Percentiles rank a stretch among this genome's conserved stretches.
These are phyloP conservation scores for Lanistes nyassanus DNA, from an alignment of 1,140 invertebrate species.

Conservation along the genomic window DNA sequence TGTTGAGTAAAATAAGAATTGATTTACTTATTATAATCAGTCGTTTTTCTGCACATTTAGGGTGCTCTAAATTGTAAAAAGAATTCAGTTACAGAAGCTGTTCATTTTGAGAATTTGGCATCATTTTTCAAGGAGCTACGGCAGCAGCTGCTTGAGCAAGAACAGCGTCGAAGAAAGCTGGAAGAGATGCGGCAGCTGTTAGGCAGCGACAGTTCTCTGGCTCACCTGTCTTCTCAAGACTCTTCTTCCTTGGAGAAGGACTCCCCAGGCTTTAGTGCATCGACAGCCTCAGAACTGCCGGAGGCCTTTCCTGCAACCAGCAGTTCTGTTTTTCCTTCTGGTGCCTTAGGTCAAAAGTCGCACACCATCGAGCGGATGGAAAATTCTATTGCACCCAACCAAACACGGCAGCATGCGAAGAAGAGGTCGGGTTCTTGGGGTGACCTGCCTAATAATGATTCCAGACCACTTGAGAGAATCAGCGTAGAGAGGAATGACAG, in stretches of 20 bases:
- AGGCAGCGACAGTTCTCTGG: slow-evolving; percentile 72
- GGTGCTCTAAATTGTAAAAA: too few relatives aligned
- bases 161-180: slow-evolving; percentile 76
- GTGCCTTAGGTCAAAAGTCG: slow-evolving; percentile 27
- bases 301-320: slow-evolving; percentile 24
- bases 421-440: slow-evolving; percentile 44
- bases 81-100: too few relatives aligned
- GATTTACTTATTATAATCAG: too few relatives aligned
- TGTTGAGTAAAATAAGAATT: too few relatives aligned
- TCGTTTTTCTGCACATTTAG: too few relatives aligned
- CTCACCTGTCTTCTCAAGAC: slow-evolving; percentile 28
- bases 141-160: slow-evolving; percentile 54
- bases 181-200: slow-evolving; percentile 85
- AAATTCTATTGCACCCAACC: slow-evolving; percentile 23
- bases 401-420: slow-evolving; percentile 29
- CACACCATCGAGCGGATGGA: slow-evolving; percentile 46
- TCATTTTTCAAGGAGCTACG: slow-evolving; percentile 53
- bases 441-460: slow-evolving; percentile 36
- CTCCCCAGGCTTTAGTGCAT: slow-evolving; percentile 33
- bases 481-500: slow-evolving; percentile 23
- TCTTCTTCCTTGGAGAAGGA: slow-evolving; percentile 41
- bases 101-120: too few relatives aligned
- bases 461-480: slow-evolving; percentile 11
- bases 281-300: slow-evolving; percentile 21
- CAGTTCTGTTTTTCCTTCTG: background rate